phyloP scores from a whole-genome alignment of 2,888 invertebrate species.

The Nezara viridula region DNA sequence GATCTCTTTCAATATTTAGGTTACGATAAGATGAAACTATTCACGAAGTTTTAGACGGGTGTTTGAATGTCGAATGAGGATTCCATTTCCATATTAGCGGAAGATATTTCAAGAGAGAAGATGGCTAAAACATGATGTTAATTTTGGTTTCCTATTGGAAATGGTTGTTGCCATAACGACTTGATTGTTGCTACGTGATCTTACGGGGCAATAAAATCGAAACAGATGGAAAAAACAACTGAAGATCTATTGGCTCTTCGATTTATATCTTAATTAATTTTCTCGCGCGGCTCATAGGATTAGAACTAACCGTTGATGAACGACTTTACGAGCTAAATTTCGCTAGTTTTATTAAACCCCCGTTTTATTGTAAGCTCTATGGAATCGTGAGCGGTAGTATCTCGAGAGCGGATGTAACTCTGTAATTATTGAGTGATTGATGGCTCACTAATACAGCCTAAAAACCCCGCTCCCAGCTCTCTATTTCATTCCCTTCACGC shows the following conservation, averaged over 20 bases:
- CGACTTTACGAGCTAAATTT: not conserved
- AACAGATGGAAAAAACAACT: not conserved
- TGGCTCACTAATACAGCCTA: slow-evolving; percentile 14
- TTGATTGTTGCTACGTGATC: not conserved
- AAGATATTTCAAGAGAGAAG: no score
- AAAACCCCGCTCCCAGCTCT: not conserved
- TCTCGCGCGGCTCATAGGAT: not conserved
- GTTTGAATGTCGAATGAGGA: no score
- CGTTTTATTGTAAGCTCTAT: not conserved
- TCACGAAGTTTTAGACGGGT: no score
- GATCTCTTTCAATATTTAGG: no score
- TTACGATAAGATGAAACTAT: no score
- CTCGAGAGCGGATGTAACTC: not conserved
- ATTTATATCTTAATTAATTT: slow-evolving; percentile 1
- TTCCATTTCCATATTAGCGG: no score
- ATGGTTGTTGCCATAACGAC: not conserved
- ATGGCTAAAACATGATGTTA: not conserved
- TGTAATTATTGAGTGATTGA: slow-evolving; percentile 23
- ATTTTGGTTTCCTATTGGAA: not conserved
- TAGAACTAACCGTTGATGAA: not conserved
- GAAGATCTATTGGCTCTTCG: not conserved
- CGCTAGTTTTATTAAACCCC: not conserved
- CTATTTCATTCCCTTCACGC: slow-evolving; percentile 24
- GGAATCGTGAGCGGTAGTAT: not conserved
- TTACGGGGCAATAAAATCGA: not conserved